These are phyloP conservation scores for Temnothorax nylanderi DNA, from an alignment of 1,140 invertebrate species.

Conservation along the genomic window DNA sequence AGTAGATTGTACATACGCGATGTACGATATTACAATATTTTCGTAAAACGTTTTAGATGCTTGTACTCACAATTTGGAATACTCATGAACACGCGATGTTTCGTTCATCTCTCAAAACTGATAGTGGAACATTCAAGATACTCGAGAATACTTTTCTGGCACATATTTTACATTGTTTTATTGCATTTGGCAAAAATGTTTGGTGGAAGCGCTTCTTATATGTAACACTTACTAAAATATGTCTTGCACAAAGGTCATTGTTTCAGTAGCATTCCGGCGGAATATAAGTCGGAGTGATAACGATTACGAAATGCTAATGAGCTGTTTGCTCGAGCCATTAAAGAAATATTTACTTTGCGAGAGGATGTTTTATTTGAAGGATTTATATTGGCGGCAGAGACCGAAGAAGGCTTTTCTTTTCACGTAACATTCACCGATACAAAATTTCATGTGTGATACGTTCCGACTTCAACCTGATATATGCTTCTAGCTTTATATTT, in stretches of 20 bases:
- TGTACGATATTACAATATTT: conserved; percentile 43
- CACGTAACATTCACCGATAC: conserved; percentile 10
- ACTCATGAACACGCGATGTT: conserved; percentile 37
- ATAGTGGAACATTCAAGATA: conserved; percentile 4
- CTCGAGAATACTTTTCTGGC: conserved; percentile 3
- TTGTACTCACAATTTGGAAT: conserved; percentile 48
- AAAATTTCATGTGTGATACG: conserved; percentile 26
- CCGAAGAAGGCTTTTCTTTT: background rate
- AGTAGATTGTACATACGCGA: conserved; percentile 31
- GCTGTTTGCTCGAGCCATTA: background rate
- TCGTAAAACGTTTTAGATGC: conserved; percentile 41
- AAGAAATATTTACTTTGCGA: conserved; percentile 13
- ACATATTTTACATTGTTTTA: background rate
- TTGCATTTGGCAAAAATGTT: conserved; percentile 25
- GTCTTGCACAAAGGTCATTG: conserved; percentile 1
- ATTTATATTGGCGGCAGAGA: background rate
- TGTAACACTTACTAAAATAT: conserved; percentile 10
- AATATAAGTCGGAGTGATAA: background rate
- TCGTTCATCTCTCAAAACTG: background rate
- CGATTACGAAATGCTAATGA: conserved; percentile 3
- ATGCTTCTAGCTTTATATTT: conserved; percentile 50
- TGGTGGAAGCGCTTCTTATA: background rate
- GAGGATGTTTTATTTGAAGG: background rate
- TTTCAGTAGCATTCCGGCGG: background rate
- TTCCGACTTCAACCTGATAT: conserved; percentile 29